These are phyloP conservation scores for Caenorhabditis brenneri DNA, from an alignment of 1,140 invertebrate species.

Conservation along the genomic window DNA sequence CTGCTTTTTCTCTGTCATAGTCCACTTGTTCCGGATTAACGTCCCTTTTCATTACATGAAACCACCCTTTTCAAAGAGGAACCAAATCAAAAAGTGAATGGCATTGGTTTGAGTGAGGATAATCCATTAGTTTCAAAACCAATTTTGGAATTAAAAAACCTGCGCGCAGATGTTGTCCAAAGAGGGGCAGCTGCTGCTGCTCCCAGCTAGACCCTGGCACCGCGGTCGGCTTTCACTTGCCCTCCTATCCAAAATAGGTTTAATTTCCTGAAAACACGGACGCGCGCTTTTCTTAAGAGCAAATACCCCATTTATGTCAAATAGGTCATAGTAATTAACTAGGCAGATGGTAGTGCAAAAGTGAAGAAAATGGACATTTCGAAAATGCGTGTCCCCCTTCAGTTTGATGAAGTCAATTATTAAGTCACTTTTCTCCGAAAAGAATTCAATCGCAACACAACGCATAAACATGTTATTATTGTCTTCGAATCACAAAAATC, in stretches of 20 bases:
- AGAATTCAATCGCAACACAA: constrained; percentile 6
- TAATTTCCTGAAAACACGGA: constrained; percentile 21
- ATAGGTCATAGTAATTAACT: constrained; percentile 26
- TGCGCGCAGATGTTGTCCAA: constrained; percentile 14
- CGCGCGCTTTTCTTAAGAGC: not conserved
- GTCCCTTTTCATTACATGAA: not conserved
- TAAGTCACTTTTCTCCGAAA: constrained; percentile 29
- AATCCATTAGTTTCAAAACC: constrained; percentile 35
- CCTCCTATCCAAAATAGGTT: constrained; percentile 11
- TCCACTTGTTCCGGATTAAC: not conserved
- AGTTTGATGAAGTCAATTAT: constrained; percentile 35
- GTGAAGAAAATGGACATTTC: not conserved
- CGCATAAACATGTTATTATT: constrained; percentile 33
- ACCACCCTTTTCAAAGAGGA: not conserved
- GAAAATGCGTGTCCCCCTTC: not conserved
- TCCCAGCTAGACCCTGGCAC: not conserved
- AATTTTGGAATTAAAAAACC: constrained; percentile 42
- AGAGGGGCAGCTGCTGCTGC: constrained; percentile 9
- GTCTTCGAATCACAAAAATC: not conserved
- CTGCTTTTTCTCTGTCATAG: not conserved
- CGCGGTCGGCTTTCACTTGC: not conserved
- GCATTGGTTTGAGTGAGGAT: constrained; percentile 5
- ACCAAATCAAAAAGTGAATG: constrained; percentile 30
- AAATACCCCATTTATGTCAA: constrained; percentile 29
- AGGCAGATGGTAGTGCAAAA: constrained; percentile 19